Evolutionary conservation across 2,113 vertebrate genomes (phyloP).

Genomic region (Ictalurus furcatus): DNA sequence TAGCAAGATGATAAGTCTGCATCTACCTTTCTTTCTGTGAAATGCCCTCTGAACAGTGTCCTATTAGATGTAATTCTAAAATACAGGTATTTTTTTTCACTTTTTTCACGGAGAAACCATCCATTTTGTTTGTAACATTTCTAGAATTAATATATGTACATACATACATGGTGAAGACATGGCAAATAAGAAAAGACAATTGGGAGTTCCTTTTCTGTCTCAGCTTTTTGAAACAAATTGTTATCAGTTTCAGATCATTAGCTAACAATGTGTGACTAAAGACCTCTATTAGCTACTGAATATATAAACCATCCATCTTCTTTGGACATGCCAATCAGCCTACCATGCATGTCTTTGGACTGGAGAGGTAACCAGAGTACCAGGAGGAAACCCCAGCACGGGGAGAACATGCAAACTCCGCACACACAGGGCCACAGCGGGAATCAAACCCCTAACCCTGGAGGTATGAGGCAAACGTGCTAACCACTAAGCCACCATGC

Average conservation of each 20-base stretch:
- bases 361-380: no score
- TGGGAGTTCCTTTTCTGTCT: neutral
- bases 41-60: neutral
- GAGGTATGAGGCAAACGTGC: no score
- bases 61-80: neutral
- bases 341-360: no score
- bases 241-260: slow-evolving; percentile 3
- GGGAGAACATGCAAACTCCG: no score
- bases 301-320: neutral
- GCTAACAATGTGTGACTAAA: neutral
- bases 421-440: no score
- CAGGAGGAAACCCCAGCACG: no score
- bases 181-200: neutral
- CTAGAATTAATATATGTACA: neutral
- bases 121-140: neutral
- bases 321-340: no score
- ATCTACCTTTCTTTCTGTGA: neutral
- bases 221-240: slow-evolving; percentile 10
- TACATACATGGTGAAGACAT: neutral
- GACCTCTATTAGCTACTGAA: slow-evolving; percentile 16
- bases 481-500: no score
- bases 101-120: neutral
- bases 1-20: neutral
- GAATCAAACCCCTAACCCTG: no score
- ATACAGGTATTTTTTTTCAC: neutral